phyloP scores from a whole-genome alignment of 2,797 vertebrate species.

The Choloepus didactylus region DNA sequence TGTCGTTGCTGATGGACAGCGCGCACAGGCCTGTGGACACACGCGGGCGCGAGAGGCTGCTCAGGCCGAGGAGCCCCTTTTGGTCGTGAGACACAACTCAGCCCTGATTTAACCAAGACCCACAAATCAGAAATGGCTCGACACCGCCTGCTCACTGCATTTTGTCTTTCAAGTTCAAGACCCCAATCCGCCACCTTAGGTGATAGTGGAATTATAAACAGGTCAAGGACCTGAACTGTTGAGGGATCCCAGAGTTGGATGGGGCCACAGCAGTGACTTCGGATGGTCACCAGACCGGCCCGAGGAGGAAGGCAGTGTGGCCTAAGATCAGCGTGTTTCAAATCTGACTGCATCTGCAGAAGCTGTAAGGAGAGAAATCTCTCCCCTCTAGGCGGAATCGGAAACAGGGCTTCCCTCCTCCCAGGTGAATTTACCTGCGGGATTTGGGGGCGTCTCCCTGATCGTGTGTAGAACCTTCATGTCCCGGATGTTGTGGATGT shows the following conservation, averaged over 20 bases:
- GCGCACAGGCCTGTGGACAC: constrained; percentile 93
- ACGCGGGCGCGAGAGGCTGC: not conserved
- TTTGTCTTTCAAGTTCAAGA: not conserved
- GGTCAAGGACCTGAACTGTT: not conserved
- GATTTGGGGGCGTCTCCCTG: constrained; percentile 98
- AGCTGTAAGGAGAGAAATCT: not conserved
- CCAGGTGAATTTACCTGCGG: constrained; percentile 90
- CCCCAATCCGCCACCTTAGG: not conserved
- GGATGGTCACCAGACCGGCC: not conserved
- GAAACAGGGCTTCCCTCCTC: not conserved
- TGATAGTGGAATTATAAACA: not conserved
- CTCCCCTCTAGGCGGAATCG: not conserved
- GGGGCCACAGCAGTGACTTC: not conserved
- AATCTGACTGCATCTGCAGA: too few species aligned
- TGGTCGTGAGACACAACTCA: rapidly evolving
- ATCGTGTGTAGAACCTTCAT: constrained; percentile 99
- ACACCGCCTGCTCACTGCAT: rapidly evolving
- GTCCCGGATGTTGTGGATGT: constrained; percentile 99
- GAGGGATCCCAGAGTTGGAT: not conserved
- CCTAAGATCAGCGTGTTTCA: not conserved
- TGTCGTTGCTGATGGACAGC: constrained; percentile 98
- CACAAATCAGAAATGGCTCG: not conserved
- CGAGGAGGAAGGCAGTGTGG: not conserved
- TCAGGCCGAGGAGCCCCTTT: not conserved
- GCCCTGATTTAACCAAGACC: too few species aligned